A percentile compares a stretch with the other conserved stretches of the same genome.
phyloP scores from a whole-genome alignment of 2,888 invertebrate species.

The Cetonia aurata region DNA sequence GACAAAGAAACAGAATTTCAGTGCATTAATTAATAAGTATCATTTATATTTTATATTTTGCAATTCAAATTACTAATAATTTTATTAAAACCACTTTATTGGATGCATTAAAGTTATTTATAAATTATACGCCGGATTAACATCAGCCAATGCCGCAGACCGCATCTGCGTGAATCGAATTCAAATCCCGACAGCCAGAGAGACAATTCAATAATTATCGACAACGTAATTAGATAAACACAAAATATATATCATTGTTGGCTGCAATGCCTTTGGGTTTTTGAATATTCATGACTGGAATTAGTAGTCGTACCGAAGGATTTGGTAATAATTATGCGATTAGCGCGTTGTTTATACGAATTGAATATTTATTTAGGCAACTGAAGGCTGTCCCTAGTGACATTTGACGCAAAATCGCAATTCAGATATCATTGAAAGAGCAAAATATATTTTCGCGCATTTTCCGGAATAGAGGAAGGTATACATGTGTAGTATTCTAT shows the following conservation, averaged over 20 bases:
- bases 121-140: conserved; percentile 19
- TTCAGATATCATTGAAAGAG: too few species aligned
- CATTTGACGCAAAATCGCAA: too few species aligned
- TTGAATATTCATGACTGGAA: conserved; percentile 42
- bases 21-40: too few species aligned
- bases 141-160: conserved; percentile 18
- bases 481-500: too few species aligned
- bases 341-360: conserved; percentile 8
- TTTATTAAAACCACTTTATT: conserved; percentile 1
- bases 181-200: conserved; percentile 42
- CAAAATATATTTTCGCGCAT: too few species aligned
- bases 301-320: conserved; percentile 30
- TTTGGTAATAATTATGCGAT: conserved; percentile 35
- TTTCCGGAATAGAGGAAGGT: too few species aligned
- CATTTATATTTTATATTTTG: too few species aligned
- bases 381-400: too few species aligned
- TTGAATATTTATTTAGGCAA: too few species aligned
- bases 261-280: conserved; percentile 45
- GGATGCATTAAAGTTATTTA: conserved; percentile 22
- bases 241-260: conserved; percentile 55
- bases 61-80: background rate
- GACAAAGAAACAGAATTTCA: too few species aligned
- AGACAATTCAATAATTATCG: conserved; percentile 53
- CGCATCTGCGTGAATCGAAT: conserved; percentile 39
- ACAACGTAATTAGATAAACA: conserved; percentile 53